Evolutionary conservation across 2,888 invertebrate species (phyloP), one percentile per base, ranked within the genome.

Genomic region (Dasypogon diadema): DNA sequence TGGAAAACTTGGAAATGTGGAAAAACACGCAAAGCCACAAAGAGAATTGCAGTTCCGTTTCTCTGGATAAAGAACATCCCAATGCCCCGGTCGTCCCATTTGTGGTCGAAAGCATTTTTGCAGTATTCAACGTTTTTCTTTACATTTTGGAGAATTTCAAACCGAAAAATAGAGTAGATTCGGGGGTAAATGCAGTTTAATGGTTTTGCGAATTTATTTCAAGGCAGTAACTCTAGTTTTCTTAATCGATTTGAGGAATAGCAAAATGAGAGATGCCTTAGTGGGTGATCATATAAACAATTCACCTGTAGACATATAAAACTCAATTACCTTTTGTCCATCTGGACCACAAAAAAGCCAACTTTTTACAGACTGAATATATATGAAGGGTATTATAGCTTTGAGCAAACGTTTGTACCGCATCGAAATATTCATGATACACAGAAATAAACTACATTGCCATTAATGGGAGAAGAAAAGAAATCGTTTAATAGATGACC

Each of bases 11-110:
- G 70, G 70, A 54, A 70, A 70, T 70, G 70, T 70, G 51, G 70
- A 70, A 70, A 70, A 70, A 70, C 70, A 70, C 70, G 70, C 70
- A 70, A 70, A 70, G 70, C 70, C 70, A 70, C 70, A 70, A 70
- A 70, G 70, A 70, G 70, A 70, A 70, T 70, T 70, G 70, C 70
- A 70, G 70, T 70, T 70, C 51, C 70, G 70, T 54, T 70, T 70
- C 70, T 34, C 70, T 54, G 70, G 70, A 70, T 70, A 70, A 70
- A 70, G 70, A 51, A 70, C 70, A 70, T 70, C 70, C 70, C 51
- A 46, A 70, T 54, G 54, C 22, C 26, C 68, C 70, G 70, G 51
- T 70, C 54, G 54, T 70, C 70, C 70, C 54, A 70, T 70, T 70
- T 54, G 70, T 12, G 70, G 70, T 70, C 54, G 70, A 70, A 51